Percentiles rank a stretch among this genome's conserved stretches.
phyloP scores from a whole-genome alignment of 1,140 invertebrate genomes.

The Asbolus verrucosus region DNA sequence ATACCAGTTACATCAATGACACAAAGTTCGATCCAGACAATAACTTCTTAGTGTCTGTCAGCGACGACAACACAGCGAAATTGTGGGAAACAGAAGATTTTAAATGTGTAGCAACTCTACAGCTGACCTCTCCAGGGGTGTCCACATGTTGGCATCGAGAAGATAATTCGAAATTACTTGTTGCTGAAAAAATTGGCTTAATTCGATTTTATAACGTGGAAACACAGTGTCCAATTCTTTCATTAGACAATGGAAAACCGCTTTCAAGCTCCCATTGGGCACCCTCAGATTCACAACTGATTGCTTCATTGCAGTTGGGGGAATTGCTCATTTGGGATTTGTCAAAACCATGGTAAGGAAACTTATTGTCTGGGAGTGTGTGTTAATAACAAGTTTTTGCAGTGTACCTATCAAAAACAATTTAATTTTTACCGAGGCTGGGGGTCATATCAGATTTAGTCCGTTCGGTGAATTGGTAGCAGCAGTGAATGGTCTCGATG shows the following conservation, averaged over 20 bases:
- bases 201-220: conserved; percentile 80
- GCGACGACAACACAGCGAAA: conserved; percentile 81
- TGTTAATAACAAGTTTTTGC: conserved; percentile 48
- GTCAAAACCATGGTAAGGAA: conserved; percentile 69
- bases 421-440: conserved; percentile 71
- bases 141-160: conserved; percentile 77
- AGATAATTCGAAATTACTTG: conserved; percentile 79
- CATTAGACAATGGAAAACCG: conserved; percentile 73
- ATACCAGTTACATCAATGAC: conserved; percentile 79
- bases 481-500: conserved; percentile 71
- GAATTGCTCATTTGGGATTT: conserved; percentile 75
- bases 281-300: conserved; percentile 70
- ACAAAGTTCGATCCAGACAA: conserved; percentile 78
- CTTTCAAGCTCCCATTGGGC: conserved; percentile 81
- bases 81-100: conserved; percentile 74
- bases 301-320: conserved; percentile 73
- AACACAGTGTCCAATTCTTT: conserved; percentile 77
- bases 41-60: conserved; percentile 76
- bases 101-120: conserved; percentile 70
- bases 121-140: conserved; percentile 77
- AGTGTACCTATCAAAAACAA: conserved; percentile 70
- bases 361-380: conserved; percentile 14
- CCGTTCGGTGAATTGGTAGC: conserved; percentile 70
- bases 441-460: conserved; percentile 69
- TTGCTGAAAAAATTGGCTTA: conserved; percentile 80